Conservation (phyloP, 2,797 vertebrate genomes). For the Pitangus sulphuratus region DNA sequence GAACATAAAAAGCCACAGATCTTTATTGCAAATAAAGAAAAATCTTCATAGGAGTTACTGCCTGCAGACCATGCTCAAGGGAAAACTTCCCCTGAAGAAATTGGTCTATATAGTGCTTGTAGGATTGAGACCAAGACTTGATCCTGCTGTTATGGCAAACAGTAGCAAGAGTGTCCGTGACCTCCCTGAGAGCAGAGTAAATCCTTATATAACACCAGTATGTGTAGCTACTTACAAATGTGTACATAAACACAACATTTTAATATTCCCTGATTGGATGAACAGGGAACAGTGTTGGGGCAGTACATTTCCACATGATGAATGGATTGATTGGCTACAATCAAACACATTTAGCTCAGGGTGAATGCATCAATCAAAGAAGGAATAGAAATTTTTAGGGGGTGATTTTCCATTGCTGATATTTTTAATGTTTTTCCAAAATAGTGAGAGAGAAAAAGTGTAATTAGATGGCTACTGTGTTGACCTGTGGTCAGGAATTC, state of each 20-base stretch:
- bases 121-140: background rate
- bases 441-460: background rate
- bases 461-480: background rate
- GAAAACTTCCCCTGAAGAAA: background rate
- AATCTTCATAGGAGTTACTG: background rate
- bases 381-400: background rate
- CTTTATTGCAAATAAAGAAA: background rate
- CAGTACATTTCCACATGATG: background rate
- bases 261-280: background rate
- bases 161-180: background rate
- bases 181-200: background rate
- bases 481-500: background rate
- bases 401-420: slow-evolving; percentile 32
- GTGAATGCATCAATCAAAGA: background rate
- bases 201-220: background rate
- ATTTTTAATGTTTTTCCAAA: slow-evolving; percentile 37
- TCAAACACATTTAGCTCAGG: slow-evolving; percentile 2
- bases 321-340: background rate
- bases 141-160: background rate
- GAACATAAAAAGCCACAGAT: background rate
- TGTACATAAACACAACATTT: background rate
- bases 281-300: background rate
- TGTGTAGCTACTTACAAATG: background rate
- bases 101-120: background rate
- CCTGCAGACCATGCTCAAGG: background rate